Evolutionary conservation across 2,888 invertebrate species (phyloP), one percentile per base, ranked within the genome.

Genomic region (Chrysolina haemoptera): DNA sequence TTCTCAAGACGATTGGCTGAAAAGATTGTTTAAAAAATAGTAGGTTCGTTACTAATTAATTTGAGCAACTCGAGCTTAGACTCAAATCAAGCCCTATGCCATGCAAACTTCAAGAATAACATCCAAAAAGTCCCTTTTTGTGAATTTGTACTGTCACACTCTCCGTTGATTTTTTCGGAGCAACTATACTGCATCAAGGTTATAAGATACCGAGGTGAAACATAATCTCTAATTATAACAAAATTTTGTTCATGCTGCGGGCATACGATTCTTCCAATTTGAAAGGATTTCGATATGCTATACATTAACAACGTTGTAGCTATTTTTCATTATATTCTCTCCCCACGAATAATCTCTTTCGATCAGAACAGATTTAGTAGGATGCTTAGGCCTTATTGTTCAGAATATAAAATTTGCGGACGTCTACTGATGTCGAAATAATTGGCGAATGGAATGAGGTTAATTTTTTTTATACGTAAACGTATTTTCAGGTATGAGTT

Each of bases 261-360:
- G 46, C 46, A 12, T 14, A 1, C 43, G 14, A 43, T 43, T 27
- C 27, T 27, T 8, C 6, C 6, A 8, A 16, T 14, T n/a, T 59
- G 27, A 35, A 59, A n/a, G n/a, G 27, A 59, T 27, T 59, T 59
- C 14, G 8, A 35, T 59, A 14, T n/a, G 22, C 22, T 64, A 10
- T 16, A 64, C 2, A 43, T 22, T 35, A 6, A 20, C 22, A 20
- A 22, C 27, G 59, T 59, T 27, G 22, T 59, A 59, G 53, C 11
- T 59, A 8, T n/a, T 35, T 35, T 22, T n/a, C 16, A 59, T 59
- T 59, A 59, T n/a, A 59, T n/a, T 59, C 59, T 10, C 59, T 35
- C 10, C n/a, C 59, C 35, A 12, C n/a, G 59, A 16, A 27, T 14
- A 59, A 59, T 59, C 59, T 59, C 16, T 27, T 22, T 12, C 59